Conservation (phyloP, 2,888 invertebrate genomes). For the Hypomecis atomaria region DNA sequence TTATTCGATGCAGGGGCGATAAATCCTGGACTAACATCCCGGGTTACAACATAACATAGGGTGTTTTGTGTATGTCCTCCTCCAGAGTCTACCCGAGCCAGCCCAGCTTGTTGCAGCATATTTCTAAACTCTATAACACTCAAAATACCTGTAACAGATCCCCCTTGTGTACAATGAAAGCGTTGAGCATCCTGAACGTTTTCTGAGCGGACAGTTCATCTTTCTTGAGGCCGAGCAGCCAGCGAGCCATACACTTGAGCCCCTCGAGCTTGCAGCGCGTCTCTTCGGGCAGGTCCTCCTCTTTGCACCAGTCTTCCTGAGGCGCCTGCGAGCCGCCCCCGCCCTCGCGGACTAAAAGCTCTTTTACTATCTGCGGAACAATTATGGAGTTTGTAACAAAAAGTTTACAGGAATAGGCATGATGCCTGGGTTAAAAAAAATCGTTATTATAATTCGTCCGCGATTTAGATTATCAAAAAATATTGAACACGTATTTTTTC, state of each 20-base stretch:
- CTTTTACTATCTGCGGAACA: constrained; percentile 92
- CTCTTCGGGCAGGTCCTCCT: constrained; percentile 94
- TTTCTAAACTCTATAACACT: neutral
- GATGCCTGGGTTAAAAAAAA: too few relatives aligned
- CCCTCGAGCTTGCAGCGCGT: constrained; percentile 97
- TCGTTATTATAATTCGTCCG: too few relatives aligned
- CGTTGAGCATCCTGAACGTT: constrained; percentile 97
- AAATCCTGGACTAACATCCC: too few relatives aligned
- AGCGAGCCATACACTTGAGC: constrained; percentile 97
- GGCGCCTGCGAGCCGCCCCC: constrained; percentile 81
- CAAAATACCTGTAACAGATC: constrained; percentile 87
- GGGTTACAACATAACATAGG: too few relatives aligned
- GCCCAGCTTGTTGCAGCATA: too few relatives aligned
- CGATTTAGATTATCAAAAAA: too few relatives aligned
- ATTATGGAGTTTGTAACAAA: neutral
- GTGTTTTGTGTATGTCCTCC: too few relatives aligned
- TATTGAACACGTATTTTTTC: too few relatives aligned
- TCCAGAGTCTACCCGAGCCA: too few relatives aligned
- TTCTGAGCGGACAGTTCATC: constrained; percentile 95
- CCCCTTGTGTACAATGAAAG: constrained; percentile 96
- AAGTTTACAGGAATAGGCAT: neutral
- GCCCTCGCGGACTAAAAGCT: constrained; percentile 93
- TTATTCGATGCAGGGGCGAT: too few relatives aligned
- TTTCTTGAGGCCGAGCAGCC: constrained; percentile 95
- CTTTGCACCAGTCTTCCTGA: constrained; percentile 90